A percentile compares a stretch with the other conserved stretches of the same genome.
These are phyloP conservation scores for Eupithecia centaureata DNA, from an alignment of 2,888 invertebrate genomes.

Conservation along the genomic window DNA sequence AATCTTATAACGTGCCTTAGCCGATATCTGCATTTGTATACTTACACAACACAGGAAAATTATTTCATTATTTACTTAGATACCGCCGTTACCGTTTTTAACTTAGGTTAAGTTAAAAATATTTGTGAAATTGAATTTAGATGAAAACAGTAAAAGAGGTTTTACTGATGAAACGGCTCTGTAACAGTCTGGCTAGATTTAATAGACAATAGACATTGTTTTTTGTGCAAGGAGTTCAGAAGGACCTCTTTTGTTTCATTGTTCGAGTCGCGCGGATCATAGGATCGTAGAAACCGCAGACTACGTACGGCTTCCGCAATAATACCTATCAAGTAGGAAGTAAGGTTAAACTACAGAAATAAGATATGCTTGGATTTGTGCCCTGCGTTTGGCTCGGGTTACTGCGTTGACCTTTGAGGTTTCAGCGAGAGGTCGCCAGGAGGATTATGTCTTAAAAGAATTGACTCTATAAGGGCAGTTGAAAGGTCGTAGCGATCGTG, in stretches of 20 bases:
- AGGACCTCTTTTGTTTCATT: conserved; percentile 31
- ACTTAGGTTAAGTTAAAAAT: background rate
- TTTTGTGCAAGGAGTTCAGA: conserved; percentile 22
- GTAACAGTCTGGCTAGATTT: background rate
- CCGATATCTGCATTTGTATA: conserved; percentile 48
- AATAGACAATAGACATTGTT: conserved; percentile 8
- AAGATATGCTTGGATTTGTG: conserved; percentile 76
- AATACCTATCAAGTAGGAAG: conserved; percentile 78
- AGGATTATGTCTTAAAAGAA: background rate
- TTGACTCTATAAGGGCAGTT: background rate
- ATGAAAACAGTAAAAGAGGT: background rate
- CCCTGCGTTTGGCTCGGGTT: conserved; percentile 51
- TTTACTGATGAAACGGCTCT: background rate
- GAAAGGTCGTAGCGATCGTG: background rate
- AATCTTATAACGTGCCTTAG: conserved; percentile 82
- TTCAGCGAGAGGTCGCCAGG: conserved; percentile 18
- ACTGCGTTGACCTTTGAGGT: conserved; percentile 42
- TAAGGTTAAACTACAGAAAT: conserved; percentile 84
- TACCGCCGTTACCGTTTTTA: background rate
- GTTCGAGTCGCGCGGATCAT: conserved; percentile 39
- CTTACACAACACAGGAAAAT: background rate
- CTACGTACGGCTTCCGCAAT: conserved; percentile 77
- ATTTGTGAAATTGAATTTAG: background rate
- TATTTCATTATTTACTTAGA: background rate
- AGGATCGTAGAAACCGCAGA: conserved; percentile 77